These are phyloP conservation scores for Phaonia tiefii DNA, from an alignment of 2,888 invertebrate genomes.

Conservation along the genomic window DNA sequence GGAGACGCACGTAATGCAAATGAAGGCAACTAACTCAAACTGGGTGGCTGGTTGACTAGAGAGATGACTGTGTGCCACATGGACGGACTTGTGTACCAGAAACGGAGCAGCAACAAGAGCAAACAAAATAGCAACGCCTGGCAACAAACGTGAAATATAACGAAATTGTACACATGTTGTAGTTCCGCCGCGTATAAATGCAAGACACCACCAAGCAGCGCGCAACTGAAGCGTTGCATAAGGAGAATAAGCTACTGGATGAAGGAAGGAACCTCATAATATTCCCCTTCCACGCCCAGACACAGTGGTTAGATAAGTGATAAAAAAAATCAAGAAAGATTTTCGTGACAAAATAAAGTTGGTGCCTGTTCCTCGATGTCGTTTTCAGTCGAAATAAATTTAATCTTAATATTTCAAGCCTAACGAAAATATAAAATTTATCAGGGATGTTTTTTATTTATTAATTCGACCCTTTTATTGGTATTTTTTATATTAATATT, in stretches of 20 bases:
- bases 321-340: no score
- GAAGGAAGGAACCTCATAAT: constrained; percentile 11
- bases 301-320: no score
- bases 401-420: no score
- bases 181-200: neutral
- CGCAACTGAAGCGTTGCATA: neutral
- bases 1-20: constrained; percentile 61
- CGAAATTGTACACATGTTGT: neutral
- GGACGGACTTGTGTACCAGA: constrained; percentile 2
- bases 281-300: no score
- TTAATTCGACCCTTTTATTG: no score
- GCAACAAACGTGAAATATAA: constrained; percentile 55
- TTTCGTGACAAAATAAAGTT: no score
- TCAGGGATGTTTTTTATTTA: no score
- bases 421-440: no score
- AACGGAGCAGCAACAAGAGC: constrained; percentile 43
- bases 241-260: neutral
- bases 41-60: constrained; percentile 10
- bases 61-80: constrained; percentile 37
- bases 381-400: no score
- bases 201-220: neutral
- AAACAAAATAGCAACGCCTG: constrained; percentile 65
- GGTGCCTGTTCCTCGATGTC: no score
- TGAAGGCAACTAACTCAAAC: constrained; percentile 30
- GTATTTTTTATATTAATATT: no score